phyloP scores from a whole-genome alignment of 2,797 vertebrate genomes.

The Sebastes steindachneri region DNA sequence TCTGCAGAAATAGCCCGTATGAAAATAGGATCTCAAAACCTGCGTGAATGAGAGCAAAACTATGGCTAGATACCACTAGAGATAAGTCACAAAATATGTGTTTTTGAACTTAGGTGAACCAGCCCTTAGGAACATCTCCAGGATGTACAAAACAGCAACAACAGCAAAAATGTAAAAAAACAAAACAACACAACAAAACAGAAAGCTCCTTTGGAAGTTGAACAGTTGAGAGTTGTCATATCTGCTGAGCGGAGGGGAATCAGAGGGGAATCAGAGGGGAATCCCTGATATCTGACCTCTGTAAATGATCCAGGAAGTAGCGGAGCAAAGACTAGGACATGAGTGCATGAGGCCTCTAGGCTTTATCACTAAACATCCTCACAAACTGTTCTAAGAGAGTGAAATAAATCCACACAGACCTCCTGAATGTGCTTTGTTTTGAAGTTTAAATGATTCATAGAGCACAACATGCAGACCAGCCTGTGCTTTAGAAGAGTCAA shows the following conservation, averaged over 20 bases:
- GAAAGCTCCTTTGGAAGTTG: background rate
- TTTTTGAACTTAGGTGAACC: background rate
- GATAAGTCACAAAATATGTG: background rate
- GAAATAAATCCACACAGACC: background rate
- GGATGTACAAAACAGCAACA: background rate
- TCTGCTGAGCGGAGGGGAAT: slow-evolving; percentile 11
- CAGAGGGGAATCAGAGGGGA: slow-evolving; percentile 12
- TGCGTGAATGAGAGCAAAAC: background rate
- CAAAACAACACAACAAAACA: background rate
- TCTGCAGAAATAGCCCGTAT: background rate
- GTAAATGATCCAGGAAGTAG: slow-evolving; percentile 1
- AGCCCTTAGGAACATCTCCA: background rate
- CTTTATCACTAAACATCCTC: background rate
- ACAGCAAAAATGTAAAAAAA: background rate
- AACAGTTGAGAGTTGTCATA: background rate
- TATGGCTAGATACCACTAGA: background rate
- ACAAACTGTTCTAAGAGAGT: background rate
- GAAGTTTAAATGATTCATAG: background rate
- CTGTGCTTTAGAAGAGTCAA: background rate
- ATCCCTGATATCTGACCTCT: slow-evolving; percentile 11
- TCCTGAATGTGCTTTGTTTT: background rate
- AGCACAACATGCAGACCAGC: background rate
- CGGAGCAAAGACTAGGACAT: background rate
- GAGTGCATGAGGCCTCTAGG: background rate
- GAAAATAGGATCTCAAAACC: background rate